Conservation (phyloP, 2,113 vertebrate species). For the Hypocryptadius cinnamomeus region DNA sequence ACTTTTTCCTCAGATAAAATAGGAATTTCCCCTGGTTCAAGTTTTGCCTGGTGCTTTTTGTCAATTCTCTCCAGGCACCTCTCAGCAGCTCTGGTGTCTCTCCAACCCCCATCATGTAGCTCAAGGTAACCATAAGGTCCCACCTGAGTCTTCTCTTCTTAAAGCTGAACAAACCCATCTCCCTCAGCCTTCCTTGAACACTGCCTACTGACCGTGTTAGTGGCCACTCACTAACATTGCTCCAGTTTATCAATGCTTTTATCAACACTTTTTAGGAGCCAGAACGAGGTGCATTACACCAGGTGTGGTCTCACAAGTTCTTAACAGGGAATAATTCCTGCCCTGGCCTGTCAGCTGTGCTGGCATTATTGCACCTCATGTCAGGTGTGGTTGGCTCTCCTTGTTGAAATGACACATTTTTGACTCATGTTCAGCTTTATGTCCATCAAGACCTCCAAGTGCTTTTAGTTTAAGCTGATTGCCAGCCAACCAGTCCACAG, state of each 20-base stretch:
- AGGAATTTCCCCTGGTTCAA: not conserved
- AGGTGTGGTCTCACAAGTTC: not conserved
- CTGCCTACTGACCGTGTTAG: accelerated
- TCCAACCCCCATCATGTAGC: not conserved
- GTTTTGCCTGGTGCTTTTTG: not conserved
- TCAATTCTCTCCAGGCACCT: not conserved
- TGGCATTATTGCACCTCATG: accelerated
- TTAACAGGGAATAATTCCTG: not conserved
- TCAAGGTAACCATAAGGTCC: not conserved
- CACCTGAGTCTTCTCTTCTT: not conserved
- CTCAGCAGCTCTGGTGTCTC: not conserved
- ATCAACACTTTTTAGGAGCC: not conserved
- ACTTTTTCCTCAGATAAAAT: not conserved
- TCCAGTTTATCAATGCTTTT: not conserved
- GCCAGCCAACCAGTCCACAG: not conserved
- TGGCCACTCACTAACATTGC: not conserved
- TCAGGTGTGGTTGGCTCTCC: not conserved
- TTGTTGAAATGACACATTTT: not conserved
- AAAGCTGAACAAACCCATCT: not conserved
- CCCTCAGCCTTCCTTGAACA: not conserved
- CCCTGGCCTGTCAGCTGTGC: not conserved
- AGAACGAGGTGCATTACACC: not conserved
- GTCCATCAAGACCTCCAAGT: not conserved
- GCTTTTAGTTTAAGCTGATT: not conserved
- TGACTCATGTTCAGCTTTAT: not conserved